phyloP scores from a whole-genome alignment of 2,888 invertebrate genomes.

The Acanthacorydalis orientalis region DNA sequence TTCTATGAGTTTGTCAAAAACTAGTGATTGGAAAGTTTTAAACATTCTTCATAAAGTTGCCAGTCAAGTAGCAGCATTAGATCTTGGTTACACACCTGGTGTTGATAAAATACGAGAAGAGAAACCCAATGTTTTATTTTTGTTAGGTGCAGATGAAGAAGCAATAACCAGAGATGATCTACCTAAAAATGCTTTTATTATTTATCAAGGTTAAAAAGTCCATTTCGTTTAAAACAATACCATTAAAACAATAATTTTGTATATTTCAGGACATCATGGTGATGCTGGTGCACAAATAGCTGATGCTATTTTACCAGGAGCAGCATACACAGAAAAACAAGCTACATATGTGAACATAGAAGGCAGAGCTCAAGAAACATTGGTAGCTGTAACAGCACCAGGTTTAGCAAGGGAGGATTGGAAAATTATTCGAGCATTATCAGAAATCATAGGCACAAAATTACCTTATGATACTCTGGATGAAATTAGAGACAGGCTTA shows the following conservation, averaged over 20 bases:
- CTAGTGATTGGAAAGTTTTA: slow-evolving; percentile 60
- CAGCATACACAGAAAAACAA: slow-evolving; percentile 97
- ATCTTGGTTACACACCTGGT: slow-evolving; percentile 81
- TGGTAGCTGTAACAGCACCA: slow-evolving; percentile 75
- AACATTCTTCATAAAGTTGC: slow-evolving; percentile 91
- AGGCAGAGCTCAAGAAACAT: slow-evolving; percentile 85
- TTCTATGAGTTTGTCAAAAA: slow-evolving; percentile 40
- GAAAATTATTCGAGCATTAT: slow-evolving; percentile 94
- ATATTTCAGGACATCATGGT: slow-evolving; percentile 73
- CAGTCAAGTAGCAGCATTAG: slow-evolving; percentile 85
- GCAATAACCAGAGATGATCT: slow-evolving; percentile 59
- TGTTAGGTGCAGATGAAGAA: slow-evolving; percentile 89
- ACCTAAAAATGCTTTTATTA: slow-evolving; percentile 64
- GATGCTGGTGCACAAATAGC: slow-evolving; percentile 86
- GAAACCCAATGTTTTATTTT: slow-evolving; percentile 66
- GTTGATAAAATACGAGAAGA: slow-evolving; percentile 37
- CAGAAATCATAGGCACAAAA: slow-evolving; percentile 58
- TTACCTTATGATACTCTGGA: slow-evolving; percentile 72
- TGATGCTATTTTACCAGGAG: slow-evolving; percentile 85
- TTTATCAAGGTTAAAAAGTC: slow-evolving; percentile 58
- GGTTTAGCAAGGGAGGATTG: slow-evolving; percentile 92
- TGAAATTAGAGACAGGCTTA: slow-evolving; percentile 66
- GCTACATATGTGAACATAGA: slow-evolving; percentile 97
- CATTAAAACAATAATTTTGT: too few relatives aligned
- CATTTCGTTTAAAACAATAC: too few relatives aligned